Evolutionary conservation across 2,888 invertebrate genomes (phyloP), one percentile per base, ranked within the genome.

Genomic region (Parnassius orleans): DNA sequence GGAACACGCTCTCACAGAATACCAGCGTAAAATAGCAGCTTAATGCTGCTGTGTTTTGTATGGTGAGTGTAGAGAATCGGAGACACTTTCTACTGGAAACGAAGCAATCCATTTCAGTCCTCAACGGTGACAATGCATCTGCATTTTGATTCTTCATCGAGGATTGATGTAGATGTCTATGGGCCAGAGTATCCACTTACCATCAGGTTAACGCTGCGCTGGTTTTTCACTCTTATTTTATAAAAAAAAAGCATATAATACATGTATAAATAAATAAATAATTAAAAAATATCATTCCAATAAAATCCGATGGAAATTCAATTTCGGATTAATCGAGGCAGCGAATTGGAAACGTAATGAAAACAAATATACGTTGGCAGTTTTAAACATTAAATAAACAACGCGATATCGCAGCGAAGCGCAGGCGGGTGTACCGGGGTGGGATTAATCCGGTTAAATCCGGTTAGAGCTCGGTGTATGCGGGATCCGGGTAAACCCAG

Each of bases 381-480:
- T 83, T 83, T 80, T 78, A 83, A 82, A 78, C 75, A 75, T 77
- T 79, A 79, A 83, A 89, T 89, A 90, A 88, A 90, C 86, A 90
- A 86, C 80, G 74, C 80, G 81, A 83, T 88, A 90, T 90, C 89
- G 82, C 82, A 75, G 76, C 81, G 78, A 72, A 80, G 82, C 83
- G 78, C 80, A 74, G 78, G 78, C 81, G 75, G 78, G 75, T 72
- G 77, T 77, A 76, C 69, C 61, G 70, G 70, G 68, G 70, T 69
- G 66, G 67, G 72, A 70, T 75, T 79, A 79, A 78, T 76, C 76
- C 75, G 72, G 72, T 67, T 81, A 82, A 86, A 88, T 84, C 87
- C 85, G 76, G 76, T 71, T 75, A 81, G 83, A 75, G 79, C 78
- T 80, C 75, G 78, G 74, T 71, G 77, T 77, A 76, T 68, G 57